These are phyloP conservation scores for Pollenia griseotomentosa DNA, from an alignment of 2,888 invertebrate genomes.

Conservation along the genomic window DNA sequence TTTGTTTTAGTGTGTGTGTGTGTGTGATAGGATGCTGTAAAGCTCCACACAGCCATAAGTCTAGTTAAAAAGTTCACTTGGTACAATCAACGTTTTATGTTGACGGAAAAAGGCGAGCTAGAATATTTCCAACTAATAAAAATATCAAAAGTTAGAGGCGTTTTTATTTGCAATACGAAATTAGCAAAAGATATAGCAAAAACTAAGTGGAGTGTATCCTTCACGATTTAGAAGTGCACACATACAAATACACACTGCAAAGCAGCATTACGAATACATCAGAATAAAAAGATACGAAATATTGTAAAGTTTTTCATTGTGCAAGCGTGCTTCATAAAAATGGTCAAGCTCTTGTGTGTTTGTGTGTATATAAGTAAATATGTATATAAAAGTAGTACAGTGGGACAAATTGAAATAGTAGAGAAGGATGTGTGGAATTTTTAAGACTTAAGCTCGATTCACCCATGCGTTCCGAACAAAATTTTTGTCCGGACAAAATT, in stretches of 20 bases:
- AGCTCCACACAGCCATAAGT: constrained; percentile 10
- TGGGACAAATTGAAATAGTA: not conserved
- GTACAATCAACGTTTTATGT: constrained; percentile 65
- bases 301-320: constrained; percentile 48
- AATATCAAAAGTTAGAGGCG: constrained; percentile 66
- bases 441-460: too few species aligned
- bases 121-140: constrained; percentile 64
- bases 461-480: too few species aligned
- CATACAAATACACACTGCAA: not conserved
- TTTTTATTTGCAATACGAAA: constrained; percentile 62
- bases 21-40: constrained; percentile 38
- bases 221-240: constrained; percentile 6
- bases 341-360: constrained; percentile 42
- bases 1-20: constrained; percentile 1
- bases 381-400: constrained; percentile 21
- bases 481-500: too few species aligned
- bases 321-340: constrained; percentile 47
- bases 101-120: constrained; percentile 40
- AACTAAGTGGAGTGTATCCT: constrained; percentile 12
- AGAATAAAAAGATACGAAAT: constrained; percentile 17
- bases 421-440: too few species aligned
- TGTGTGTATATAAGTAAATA: not conserved
- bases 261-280: constrained; percentile 9
- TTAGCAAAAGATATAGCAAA: constrained; percentile 60
- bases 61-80: not conserved